Percentiles rank a stretch among this genome's conserved stretches.
phyloP scores from a whole-genome alignment of 2,797 vertebrate species.

The Gymnoscopelus braueri region DNA sequence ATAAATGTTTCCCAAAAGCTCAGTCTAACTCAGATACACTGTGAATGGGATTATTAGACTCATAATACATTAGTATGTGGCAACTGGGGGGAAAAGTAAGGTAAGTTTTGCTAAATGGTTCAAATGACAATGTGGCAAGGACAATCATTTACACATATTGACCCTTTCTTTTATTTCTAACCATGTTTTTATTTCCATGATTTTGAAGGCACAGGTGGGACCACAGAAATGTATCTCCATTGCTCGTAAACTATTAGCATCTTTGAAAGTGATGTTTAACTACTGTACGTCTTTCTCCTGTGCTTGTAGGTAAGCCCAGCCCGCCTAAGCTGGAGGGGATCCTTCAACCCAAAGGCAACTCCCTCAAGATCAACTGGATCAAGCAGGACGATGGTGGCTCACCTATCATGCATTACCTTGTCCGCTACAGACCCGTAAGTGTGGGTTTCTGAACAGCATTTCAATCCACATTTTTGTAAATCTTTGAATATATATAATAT shows the following conservation, averaged over 20 bases:
- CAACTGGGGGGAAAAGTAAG: slow-evolving; percentile 33
- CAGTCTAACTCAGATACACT: slow-evolving; percentile 60
- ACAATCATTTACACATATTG: slow-evolving; percentile 17
- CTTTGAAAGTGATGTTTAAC: slow-evolving; percentile 17
- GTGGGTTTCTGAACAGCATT: background rate
- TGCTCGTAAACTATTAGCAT: slow-evolving; percentile 19
- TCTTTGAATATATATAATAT: no score
- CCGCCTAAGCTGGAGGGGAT: slow-evolving; percentile 90
- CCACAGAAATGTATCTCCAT: background rate
- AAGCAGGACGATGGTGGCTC: slow-evolving; percentile 98
- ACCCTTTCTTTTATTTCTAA: slow-evolving; percentile 6
- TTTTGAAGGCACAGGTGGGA: slow-evolving; percentile 21
- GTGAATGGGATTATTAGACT: slow-evolving; percentile 68
- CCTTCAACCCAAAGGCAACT: slow-evolving; percentile 91
- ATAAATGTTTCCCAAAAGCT: slow-evolving; percentile 64
- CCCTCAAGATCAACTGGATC: slow-evolving; percentile 90
- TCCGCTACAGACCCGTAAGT: slow-evolving; percentile 95
- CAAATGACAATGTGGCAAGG: slow-evolving; percentile 28
- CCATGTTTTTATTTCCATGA: background rate
- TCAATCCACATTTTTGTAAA: no score
- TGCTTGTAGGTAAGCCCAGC: slow-evolving; percentile 91
- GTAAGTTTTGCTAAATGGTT: slow-evolving; percentile 39
- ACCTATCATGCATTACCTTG: slow-evolving; percentile 93
- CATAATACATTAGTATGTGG: slow-evolving; percentile 39
- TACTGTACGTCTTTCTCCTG: slow-evolving; percentile 47